These are phyloP conservation scores for Ecdyonurus torrentis DNA, from an alignment of 2,888 invertebrate genomes.

Conservation along the genomic window DNA sequence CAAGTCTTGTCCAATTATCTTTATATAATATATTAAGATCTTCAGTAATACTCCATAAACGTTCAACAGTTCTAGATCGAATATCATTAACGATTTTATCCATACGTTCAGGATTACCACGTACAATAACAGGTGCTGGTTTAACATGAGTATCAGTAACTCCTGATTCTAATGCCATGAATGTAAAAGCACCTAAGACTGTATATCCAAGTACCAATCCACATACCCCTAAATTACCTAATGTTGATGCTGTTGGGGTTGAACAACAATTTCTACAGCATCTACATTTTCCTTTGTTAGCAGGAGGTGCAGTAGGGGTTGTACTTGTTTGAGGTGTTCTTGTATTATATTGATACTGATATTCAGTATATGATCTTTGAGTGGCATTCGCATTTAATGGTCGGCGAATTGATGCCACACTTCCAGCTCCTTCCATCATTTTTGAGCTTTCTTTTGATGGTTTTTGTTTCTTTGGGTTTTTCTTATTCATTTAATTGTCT, in stretches of 20 bases:
- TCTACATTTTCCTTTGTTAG: not conserved
- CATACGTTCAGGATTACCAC: not conserved
- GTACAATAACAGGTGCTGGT: not conserved
- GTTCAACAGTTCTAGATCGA: constrained; percentile 56
- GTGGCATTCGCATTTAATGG: not conserved
- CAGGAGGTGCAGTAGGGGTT: not conserved
- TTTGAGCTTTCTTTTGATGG: not conserved
- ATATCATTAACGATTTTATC: constrained; percentile 32
- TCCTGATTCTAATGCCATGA: constrained; percentile 65
- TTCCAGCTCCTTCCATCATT: not conserved
- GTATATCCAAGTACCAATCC: constrained; percentile 81
- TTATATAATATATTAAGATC: constrained; percentile 77
- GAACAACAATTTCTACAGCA: constrained; percentile 1
- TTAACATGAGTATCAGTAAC: not conserved
- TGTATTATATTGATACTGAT: not conserved
- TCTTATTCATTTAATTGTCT: no score
- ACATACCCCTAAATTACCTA: constrained; percentile 68
- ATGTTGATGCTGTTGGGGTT: constrained; percentile 36
- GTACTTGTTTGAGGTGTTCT: not conserved
- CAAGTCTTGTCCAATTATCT: constrained; percentile 79
- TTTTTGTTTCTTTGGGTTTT: no score
- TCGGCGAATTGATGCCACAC: not conserved
- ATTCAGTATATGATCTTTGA: not conserved
- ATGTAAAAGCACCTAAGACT: constrained; percentile 79
- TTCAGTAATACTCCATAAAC: constrained; percentile 71